These are phyloP conservation scores for Euleptes europaea DNA, from an alignment of 2,113 vertebrate genomes.

Conservation along the genomic window DNA sequence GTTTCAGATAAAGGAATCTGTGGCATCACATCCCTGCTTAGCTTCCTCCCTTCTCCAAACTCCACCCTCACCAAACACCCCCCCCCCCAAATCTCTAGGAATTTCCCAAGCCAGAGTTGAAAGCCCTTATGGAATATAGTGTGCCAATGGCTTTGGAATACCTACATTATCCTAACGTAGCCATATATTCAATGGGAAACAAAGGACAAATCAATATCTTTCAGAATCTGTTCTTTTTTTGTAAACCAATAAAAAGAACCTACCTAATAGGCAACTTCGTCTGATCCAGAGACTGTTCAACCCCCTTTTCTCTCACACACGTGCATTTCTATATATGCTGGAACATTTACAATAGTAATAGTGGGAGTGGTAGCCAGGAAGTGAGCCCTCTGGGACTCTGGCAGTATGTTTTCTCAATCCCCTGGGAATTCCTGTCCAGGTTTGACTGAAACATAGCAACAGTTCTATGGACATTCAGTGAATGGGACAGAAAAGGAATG, in stretches of 20 bases:
- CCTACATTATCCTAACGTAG: background rate
- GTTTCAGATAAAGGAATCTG: too few relatives aligned
- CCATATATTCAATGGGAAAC: background rate
- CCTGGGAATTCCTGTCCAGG: background rate
- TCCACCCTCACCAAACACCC: too few relatives aligned
- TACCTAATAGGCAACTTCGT: background rate
- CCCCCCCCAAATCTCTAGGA: too few relatives aligned
- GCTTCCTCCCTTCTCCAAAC: too few relatives aligned
- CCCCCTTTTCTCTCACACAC: background rate
- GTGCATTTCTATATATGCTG: background rate
- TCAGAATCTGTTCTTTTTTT: background rate
- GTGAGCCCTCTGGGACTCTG: background rate
- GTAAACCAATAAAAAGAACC: background rate
- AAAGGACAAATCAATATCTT: background rate
- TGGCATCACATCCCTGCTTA: too few relatives aligned
- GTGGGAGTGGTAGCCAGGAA: background rate
- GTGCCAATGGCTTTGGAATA: background rate
- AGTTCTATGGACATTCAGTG: background rate
- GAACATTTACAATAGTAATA: background rate
- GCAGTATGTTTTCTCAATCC: background rate
- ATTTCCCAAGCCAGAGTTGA: too few relatives aligned
- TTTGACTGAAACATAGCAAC: slow-evolving; percentile 4
- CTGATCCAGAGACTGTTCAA: background rate
- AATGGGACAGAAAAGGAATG: background rate
- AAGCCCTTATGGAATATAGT: too few relatives aligned